Evolutionary conservation across 2,113 vertebrate genomes (phyloP).

Genomic region (Atractosteus spatula): DNA sequence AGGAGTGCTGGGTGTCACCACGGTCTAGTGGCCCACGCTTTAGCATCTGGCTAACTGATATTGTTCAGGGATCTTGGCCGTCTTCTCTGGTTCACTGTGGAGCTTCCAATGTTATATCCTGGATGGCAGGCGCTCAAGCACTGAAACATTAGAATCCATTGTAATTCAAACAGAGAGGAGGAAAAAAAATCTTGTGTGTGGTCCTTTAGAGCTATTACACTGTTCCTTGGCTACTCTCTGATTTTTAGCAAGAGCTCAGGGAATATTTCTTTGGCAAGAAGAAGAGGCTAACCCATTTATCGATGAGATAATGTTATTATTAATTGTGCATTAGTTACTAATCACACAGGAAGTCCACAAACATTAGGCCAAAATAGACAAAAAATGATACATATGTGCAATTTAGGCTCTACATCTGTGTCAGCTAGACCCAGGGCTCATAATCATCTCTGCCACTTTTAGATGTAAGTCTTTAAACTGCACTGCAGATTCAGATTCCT

Average conservation of each 20-base stretch:
- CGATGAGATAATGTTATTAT: slow-evolving; percentile 11
- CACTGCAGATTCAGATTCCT: no score
- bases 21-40: slow-evolving; percentile 5
- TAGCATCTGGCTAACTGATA: slow-evolving; percentile 13
- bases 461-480: no score
- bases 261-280: neutral
- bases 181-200: neutral
- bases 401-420: no score
- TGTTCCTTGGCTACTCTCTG: neutral
- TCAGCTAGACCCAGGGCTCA: no score
- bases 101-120: slow-evolving; percentile 1
- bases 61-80: slow-evolving; percentile 6
- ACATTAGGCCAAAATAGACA: no score
- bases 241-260: neutral
- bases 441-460: no score
- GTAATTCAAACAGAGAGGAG: slow-evolving; percentile 15
- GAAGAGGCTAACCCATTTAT: neutral
- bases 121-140: neutral
- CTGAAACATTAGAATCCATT: neutral
- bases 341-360: no score
- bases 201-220: neutral
- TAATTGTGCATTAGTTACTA: neutral
- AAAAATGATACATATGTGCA: no score
- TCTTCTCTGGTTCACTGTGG: neutral
- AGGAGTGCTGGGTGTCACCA: slow-evolving; percentile 17